Conservation (phyloP, 2,113 vertebrate species). For the Peromyscus californicus region DNA sequence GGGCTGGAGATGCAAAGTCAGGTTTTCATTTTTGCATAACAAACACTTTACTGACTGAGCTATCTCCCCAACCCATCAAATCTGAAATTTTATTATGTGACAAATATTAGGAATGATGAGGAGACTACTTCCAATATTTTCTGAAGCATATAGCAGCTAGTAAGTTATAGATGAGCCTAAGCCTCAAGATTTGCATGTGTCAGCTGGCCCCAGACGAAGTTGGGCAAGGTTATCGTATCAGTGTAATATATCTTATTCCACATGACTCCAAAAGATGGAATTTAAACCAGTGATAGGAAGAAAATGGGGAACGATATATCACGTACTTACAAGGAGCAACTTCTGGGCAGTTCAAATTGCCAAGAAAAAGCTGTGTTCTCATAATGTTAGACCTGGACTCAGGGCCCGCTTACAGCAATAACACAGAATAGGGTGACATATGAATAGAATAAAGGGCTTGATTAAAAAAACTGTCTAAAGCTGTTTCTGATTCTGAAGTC, state of each 20-base stretch:
- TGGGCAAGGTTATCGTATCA: not conserved
- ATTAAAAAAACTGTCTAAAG: constrained; percentile 31
- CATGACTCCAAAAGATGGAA: not conserved
- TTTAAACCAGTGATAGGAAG: not conserved
- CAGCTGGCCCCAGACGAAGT: not conserved
- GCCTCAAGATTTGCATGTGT: not conserved
- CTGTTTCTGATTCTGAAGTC: constrained; percentile 6
- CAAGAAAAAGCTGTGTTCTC: not conserved
- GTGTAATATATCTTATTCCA: not conserved
- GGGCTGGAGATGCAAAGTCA: not conserved
- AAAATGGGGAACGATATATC: not conserved
- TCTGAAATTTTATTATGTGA: constrained; percentile 18
- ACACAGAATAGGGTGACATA: not conserved
- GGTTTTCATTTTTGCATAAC: not conserved
- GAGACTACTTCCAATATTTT: constrained; percentile 16
- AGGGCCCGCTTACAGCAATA: not conserved
- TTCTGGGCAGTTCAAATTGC: not conserved
- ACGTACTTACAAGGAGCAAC: not conserved
- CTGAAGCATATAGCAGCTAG: not conserved
- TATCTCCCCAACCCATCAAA: not conserved
- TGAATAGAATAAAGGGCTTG: not conserved
- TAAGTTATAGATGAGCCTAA: not conserved
- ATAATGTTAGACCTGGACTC: not conserved
- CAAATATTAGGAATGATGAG: not conserved
- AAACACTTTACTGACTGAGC: not conserved